These are phyloP conservation scores for Perdita meconis DNA, from an alignment of 2,888 invertebrate species.

Conservation along the genomic window DNA sequence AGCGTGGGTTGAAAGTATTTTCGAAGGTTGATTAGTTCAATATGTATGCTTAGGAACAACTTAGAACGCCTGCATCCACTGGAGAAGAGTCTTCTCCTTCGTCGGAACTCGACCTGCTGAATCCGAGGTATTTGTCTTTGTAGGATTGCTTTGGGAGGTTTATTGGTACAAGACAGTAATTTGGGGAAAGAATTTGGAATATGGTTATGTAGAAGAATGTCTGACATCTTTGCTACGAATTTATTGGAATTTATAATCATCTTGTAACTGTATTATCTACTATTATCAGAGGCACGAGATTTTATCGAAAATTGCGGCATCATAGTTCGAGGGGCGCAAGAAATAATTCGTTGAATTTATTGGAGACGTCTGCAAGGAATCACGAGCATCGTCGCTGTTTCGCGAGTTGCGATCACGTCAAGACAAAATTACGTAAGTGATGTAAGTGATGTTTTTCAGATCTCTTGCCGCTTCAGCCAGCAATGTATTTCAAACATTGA, in stretches of 20 bases:
- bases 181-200: background rate
- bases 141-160: background rate
- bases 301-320: constrained; percentile 14
- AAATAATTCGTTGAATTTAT: constrained; percentile 25
- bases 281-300: constrained; percentile 38
- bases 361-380: constrained; percentile 9
- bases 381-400: constrained; percentile 29
- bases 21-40: background rate
- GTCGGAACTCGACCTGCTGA: constrained; percentile 72
- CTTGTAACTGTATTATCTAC: background rate
- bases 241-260: background rate
- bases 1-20: too few relatives aligned
- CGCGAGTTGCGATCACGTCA: constrained; percentile 29
- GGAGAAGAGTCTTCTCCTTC: constrained; percentile 69
- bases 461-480: background rate
- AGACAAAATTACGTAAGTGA: constrained; percentile 80
- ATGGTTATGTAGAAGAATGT: background rate
- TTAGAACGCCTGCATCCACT: constrained; percentile 64
- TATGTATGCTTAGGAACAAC: constrained; percentile 63
- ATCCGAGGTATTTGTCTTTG: constrained; percentile 43
- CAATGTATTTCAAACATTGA: background rate
- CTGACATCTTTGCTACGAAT: background rate
- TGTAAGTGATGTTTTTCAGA: constrained; percentile 72
- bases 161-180: background rate
- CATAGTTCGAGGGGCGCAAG: constrained; percentile 6